phyloP scores from a whole-genome alignment of 2,797 vertebrate genomes.

The Thamnophis elegans region DNA sequence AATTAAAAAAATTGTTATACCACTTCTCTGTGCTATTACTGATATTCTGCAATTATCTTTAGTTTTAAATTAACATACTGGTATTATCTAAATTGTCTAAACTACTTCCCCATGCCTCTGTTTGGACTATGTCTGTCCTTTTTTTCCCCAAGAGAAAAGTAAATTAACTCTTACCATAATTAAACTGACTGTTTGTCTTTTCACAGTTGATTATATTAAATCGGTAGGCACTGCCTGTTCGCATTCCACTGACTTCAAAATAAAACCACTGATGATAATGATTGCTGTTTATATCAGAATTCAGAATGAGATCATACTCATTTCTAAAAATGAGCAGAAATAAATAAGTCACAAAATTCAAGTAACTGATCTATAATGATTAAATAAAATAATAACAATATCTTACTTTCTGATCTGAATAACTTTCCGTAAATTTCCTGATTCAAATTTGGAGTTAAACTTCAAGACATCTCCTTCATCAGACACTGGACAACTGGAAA shows the following conservation, averaged over 20 bases:
- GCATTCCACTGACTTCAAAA: slow-evolving; percentile 97
- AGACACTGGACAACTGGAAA: slow-evolving; percentile 78
- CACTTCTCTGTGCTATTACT: background rate
- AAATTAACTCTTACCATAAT: slow-evolving; percentile 86
- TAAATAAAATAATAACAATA: slow-evolving; percentile 38
- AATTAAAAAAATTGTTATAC: background rate
- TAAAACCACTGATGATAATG: slow-evolving; percentile 99
- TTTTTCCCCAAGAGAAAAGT: slow-evolving; percentile 10
- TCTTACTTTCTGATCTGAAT: slow-evolving; percentile 96
- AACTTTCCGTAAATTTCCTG: slow-evolving; percentile 95
- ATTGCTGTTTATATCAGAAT: slow-evolving; percentile 98
- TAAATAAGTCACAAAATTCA: slow-evolving; percentile 48
- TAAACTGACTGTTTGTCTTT: slow-evolving; percentile 99
- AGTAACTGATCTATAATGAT: slow-evolving; percentile 19
- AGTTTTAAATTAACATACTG: background rate
- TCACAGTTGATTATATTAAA: slow-evolving; percentile 99
- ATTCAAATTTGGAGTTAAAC: slow-evolving; percentile 98
- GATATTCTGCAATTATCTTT: background rate
- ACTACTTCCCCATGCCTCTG: background rate
- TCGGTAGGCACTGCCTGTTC: slow-evolving; percentile 83
- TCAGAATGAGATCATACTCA: slow-evolving; percentile 96
- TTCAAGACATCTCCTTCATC: slow-evolving; percentile 88
- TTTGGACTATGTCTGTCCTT: background rate
- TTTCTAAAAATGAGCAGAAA: slow-evolving; percentile 75
- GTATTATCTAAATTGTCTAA: background rate